Conservation (phyloP, 1,140 invertebrate genomes). For the Hypsibius dujardini region DNA sequence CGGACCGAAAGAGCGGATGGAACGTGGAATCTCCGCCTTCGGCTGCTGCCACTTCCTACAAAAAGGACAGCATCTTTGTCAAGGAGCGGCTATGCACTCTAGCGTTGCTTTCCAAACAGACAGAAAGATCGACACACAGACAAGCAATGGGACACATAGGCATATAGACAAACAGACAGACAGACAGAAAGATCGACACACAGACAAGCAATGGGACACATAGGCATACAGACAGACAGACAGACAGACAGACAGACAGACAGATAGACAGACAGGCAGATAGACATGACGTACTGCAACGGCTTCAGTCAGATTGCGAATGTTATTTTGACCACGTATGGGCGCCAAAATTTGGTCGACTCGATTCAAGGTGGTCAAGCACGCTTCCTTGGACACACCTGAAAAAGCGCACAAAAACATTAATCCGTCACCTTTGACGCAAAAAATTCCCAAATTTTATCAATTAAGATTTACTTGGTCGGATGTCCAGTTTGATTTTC, state of each 20-base stretch:
- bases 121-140: neutral
- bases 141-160: no score
- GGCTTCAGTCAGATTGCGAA: neutral
- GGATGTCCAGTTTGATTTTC: slow-evolving; percentile 10
- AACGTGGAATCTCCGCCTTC: neutral
- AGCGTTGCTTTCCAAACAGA: neutral
- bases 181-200: no score
- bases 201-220: no score
- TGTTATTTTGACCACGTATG: neutral
- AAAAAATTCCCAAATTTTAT: neutral
- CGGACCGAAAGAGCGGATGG: slow-evolving; percentile 3
- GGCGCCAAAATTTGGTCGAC: neutral
- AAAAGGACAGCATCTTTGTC: no score
- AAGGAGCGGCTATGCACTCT: neutral
- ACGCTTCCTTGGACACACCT: neutral
- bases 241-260: no score
- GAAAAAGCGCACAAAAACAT: neutral
- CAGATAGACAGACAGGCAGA: no score
- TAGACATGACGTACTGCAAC: neutral
- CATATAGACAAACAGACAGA: no score
- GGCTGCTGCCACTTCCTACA: neutral
- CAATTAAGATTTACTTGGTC: neutral
- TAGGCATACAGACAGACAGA: no score
- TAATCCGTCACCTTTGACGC: neutral
- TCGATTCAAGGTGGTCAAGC: neutral